Evolutionary conservation across 2,888 invertebrate species (phyloP).

Genomic region (Apodemia duryi): DNA sequence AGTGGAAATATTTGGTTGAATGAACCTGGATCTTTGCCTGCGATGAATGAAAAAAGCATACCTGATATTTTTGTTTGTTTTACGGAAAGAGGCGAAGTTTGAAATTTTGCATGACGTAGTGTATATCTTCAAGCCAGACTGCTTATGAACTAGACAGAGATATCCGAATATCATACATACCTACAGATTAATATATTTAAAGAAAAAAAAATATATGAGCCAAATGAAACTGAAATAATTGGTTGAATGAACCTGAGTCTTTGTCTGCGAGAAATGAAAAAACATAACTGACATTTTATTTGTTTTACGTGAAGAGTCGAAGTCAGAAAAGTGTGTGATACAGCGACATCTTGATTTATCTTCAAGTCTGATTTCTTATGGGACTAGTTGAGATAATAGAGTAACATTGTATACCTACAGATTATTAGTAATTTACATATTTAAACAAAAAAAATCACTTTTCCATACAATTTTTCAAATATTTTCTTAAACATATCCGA

Average conservation of each 20-base stretch:
- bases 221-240: conserved; percentile 48
- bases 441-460: too few relatives aligned
- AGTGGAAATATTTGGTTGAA: conserved; percentile 48
- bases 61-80: background rate
- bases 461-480: too few relatives aligned
- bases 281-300: background rate
- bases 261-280: background rate
- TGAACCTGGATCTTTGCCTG: conserved; percentile 26
- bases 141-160: background rate
- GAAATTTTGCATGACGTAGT: background rate
- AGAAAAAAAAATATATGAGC: conserved; percentile 34
- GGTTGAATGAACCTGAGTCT: conserved; percentile 38
- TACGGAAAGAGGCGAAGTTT: background rate
- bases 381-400: too few relatives aligned
- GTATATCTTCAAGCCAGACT: background rate
- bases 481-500: too few relatives aligned
- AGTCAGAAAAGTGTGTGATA: too few relatives aligned
- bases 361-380: too few relatives aligned
- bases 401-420: too few relatives aligned
- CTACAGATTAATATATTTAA: too few relatives aligned
- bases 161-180: background rate
- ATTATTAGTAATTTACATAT: too few relatives aligned
- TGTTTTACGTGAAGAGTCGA: too few relatives aligned
- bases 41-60: background rate
- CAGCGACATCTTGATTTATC: too few relatives aligned